Conservation (phyloP, 1,140 invertebrate genomes). For the Dendrolimus kikuchii region DNA sequence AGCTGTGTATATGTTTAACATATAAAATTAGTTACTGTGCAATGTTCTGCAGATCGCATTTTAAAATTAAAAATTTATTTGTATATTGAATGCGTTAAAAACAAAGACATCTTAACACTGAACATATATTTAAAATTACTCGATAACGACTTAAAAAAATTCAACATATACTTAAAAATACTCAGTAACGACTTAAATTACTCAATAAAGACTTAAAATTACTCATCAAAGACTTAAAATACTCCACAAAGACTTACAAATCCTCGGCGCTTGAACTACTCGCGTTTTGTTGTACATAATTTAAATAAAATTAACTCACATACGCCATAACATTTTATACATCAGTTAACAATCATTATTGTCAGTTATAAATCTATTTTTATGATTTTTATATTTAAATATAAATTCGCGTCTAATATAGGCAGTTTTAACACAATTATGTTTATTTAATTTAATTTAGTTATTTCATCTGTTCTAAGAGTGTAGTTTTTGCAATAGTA, state of each 20-base stretch:
- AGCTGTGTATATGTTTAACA: no score
- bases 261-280: constrained; percentile 54
- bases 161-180: no score
- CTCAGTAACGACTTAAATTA: no score
- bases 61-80: background rate
- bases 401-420: constrained; percentile 70
- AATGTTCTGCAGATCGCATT: no score
- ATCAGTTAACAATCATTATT: constrained; percentile 73
- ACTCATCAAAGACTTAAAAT: background rate
- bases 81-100: background rate
- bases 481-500: no score
- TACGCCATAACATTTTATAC: constrained; percentile 67
- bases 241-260: background rate
- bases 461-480: no score
- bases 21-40: no score
- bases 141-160: no score
- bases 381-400: constrained; percentile 66
- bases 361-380: constrained; percentile 71
- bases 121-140: no score
- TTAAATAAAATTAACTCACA: constrained; percentile 54
- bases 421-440: constrained; percentile 68
- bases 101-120: no score
- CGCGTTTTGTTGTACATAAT: constrained; percentile 39
- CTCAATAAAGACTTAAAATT: no score
- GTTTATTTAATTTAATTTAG: constrained; percentile 23